Evolutionary conservation across 2,888 invertebrate species (phyloP).

Genomic region (Noctua janthe): DNA sequence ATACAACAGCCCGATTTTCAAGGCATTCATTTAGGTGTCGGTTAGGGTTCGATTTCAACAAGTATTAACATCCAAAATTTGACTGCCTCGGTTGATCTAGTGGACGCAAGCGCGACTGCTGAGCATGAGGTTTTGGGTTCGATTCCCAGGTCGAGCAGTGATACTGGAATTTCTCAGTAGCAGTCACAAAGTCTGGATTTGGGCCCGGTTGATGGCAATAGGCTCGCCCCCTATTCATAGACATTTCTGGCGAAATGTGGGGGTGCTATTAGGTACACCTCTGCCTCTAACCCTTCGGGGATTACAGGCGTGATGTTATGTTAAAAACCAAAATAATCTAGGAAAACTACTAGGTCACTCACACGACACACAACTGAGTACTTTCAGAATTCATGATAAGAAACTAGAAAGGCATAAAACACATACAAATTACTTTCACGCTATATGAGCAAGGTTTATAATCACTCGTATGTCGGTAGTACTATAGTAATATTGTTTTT

Average conservation of each 20-base stretch:
- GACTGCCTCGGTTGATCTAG: too few relatives aligned
- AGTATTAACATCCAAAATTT: neutral
- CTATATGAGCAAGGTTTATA: neutral
- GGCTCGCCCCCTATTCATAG: too few relatives aligned
- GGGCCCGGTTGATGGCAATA: too few relatives aligned
- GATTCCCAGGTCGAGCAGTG: too few relatives aligned
- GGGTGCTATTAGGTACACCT: too few relatives aligned
- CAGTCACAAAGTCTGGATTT: too few relatives aligned
- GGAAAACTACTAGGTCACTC: neutral
- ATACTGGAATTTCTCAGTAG: too few relatives aligned
- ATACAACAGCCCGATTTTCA: neutral
- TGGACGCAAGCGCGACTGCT: too few relatives aligned
- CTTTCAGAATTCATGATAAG: constrained; percentile 26
- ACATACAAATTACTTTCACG: constrained; percentile 26
- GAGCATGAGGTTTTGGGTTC: too few relatives aligned
- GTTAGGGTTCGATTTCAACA: neutral
- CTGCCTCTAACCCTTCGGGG: neutral
- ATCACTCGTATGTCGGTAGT: neutral
- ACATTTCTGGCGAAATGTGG: too few relatives aligned
- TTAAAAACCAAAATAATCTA: neutral
- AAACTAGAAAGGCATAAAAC: constrained; percentile 24
- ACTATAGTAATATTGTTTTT: neutral
- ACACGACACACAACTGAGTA: constrained; percentile 5
- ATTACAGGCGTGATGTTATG: neutral
- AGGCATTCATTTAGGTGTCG: neutral